phyloP scores from a whole-genome alignment of 2,797 vertebrate species.

The Eospalax fontanierii region DNA sequence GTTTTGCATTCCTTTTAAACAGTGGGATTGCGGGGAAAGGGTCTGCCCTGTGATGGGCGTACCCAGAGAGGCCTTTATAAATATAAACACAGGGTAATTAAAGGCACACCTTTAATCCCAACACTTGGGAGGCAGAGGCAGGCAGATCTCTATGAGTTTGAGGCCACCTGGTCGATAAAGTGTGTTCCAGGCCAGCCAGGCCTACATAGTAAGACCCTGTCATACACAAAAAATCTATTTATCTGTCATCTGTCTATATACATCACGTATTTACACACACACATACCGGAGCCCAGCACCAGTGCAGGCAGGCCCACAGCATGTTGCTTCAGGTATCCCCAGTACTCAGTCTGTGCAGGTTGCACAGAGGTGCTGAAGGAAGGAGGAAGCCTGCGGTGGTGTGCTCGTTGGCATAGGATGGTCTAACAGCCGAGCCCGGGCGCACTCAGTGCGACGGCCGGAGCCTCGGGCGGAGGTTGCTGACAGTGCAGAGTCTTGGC shows the following conservation, averaged over 20 bases:
- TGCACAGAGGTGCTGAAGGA: background rate
- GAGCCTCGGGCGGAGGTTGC: accelerated
- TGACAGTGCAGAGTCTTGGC: background rate
- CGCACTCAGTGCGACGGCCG: background rate
- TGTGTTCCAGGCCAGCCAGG: too few relatives aligned
- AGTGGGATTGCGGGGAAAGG: background rate
- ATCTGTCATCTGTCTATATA: too few relatives aligned
- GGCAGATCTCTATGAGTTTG: too few relatives aligned
- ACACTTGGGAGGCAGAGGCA: too few relatives aligned
- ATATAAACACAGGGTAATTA: background rate
- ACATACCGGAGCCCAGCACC: background rate
- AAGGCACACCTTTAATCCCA: too few relatives aligned
- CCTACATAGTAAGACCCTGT: too few relatives aligned
- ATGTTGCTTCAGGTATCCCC: accelerated
- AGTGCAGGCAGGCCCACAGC: background rate
- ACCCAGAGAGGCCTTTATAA: background rate
- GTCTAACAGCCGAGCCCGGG: background rate
- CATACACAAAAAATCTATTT: too few relatives aligned
- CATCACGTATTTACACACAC: too few relatives aligned
- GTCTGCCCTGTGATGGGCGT: background rate
- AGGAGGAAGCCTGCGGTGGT: background rate
- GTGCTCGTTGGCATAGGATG: background rate
- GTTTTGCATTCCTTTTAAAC: background rate
- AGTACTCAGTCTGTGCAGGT: background rate
- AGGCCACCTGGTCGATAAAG: too few relatives aligned